Conservation (phyloP, 2,113 vertebrate genomes). For the Heterocephalus glaber region DNA sequence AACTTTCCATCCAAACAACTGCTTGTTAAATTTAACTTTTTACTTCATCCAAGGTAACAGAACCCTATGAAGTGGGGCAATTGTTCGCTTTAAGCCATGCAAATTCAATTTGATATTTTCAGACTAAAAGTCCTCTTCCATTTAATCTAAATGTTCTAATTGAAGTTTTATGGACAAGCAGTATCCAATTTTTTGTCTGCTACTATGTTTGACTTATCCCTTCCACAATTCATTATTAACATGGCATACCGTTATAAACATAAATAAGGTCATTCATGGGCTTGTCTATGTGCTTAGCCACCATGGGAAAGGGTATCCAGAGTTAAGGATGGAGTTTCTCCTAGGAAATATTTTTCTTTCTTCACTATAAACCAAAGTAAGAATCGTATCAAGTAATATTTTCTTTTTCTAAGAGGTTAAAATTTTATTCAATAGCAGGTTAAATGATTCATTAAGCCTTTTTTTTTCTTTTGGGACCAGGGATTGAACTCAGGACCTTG, state of each 20-base stretch:
- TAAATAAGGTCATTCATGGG: not conserved
- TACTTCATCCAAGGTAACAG: slow-evolving; percentile 26
- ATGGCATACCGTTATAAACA: not conserved
- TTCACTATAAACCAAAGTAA: slow-evolving; percentile 16
- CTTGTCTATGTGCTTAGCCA: not conserved
- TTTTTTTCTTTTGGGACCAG: too few relatives aligned
- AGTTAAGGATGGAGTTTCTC: not conserved
- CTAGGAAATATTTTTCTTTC: not conserved
- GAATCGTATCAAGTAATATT: not conserved
- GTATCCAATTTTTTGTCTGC: not conserved
- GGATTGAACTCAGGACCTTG: too few relatives aligned
- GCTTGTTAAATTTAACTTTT: slow-evolving; percentile 21
- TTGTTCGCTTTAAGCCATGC: not conserved
- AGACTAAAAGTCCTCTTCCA: not conserved
- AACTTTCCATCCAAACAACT: not conserved
- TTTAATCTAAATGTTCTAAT: slow-evolving; percentile 13
- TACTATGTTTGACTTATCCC: not conserved
- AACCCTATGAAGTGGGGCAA: not conserved
- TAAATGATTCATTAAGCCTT: slow-evolving; percentile 34
- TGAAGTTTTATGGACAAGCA: not conserved
- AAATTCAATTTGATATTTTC: not conserved
- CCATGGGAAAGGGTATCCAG: not conserved
- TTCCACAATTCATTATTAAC: not conserved
- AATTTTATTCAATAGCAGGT: not conserved
- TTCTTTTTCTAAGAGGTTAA: slow-evolving; percentile 14